Conservation (phyloP, 2,888 invertebrate species). For the Sepiola atlantica region DNA sequence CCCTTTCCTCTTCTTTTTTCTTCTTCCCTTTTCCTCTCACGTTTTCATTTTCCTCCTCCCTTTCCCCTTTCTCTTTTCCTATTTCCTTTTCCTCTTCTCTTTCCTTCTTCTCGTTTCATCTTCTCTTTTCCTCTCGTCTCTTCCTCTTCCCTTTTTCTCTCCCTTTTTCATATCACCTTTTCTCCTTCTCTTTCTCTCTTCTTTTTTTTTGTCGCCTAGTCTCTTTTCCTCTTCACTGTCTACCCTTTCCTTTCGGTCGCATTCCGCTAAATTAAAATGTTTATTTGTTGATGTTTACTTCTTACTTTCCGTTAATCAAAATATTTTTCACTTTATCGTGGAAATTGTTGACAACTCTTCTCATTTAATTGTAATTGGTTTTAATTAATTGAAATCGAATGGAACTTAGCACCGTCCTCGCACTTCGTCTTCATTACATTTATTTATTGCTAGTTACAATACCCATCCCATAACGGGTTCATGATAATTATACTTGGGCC, state of each 20-base stretch:
- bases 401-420: not conserved
- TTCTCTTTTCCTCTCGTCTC: not conserved
- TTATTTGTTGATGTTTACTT: not conserved
- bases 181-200: not conserved
- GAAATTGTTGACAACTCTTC: not conserved
- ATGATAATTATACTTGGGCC: too few relatives aligned
- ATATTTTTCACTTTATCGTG: not conserved
- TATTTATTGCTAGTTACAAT: not conserved
- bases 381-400: not conserved
- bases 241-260: not conserved
- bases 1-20: too few relatives aligned
- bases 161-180: not conserved
- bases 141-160: not conserved
- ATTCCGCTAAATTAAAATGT: not conserved
- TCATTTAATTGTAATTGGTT: constrained; percentile 32
- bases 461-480: too few relatives aligned
- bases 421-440: not conserved
- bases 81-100: not conserved
- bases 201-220: not conserved
- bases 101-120: not conserved
- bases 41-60: too few relatives aligned
- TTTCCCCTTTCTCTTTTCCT: not conserved
- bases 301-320: not conserved
- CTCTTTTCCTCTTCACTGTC: too few relatives aligned
- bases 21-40: too few relatives aligned